phyloP scores from a whole-genome alignment of 2,113 vertebrate species.

The Columba janthina region DNA sequence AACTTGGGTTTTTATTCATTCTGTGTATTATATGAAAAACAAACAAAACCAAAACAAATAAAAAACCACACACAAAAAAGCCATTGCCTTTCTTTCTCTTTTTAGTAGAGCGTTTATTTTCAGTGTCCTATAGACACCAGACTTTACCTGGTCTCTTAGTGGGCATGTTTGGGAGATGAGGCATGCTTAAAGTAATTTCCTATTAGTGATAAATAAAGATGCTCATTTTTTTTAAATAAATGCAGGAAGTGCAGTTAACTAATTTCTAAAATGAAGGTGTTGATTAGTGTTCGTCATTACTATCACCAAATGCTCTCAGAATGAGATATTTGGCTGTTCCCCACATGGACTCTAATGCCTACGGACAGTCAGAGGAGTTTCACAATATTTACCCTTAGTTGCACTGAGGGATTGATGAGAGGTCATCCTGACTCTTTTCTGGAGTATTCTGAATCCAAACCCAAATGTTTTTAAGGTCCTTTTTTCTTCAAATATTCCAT shows the following conservation, averaged over 20 bases:
- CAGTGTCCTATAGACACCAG: neutral
- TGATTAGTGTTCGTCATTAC: neutral
- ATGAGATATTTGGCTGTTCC: neutral
- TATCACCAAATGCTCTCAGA: neutral
- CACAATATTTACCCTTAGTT: neutral
- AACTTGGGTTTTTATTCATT: neutral
- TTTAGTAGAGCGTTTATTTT: neutral
- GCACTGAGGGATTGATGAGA: neutral
- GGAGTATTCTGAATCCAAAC: neutral
- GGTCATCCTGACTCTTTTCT: neutral
- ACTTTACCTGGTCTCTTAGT: neutral
- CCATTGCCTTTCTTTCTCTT: neutral
- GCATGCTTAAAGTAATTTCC: neutral
- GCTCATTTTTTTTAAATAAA: neutral
- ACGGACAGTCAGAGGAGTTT: neutral
- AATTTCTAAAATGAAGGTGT: neutral
- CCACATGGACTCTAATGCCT: neutral
- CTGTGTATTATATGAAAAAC: neutral
- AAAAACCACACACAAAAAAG: neutral
- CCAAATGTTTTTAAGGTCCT: accelerated
- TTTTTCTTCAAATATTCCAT: neutral
- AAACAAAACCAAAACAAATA: too few relatives aligned
- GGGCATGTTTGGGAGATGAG: neutral
- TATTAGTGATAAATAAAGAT: neutral
- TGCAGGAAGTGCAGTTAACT: neutral